Percentiles rank a stretch among this genome's conserved stretches.
Conservation (phyloP, 35 echinoderm and acorn worm species). For the Eucidaris tribuloides region DNA sequence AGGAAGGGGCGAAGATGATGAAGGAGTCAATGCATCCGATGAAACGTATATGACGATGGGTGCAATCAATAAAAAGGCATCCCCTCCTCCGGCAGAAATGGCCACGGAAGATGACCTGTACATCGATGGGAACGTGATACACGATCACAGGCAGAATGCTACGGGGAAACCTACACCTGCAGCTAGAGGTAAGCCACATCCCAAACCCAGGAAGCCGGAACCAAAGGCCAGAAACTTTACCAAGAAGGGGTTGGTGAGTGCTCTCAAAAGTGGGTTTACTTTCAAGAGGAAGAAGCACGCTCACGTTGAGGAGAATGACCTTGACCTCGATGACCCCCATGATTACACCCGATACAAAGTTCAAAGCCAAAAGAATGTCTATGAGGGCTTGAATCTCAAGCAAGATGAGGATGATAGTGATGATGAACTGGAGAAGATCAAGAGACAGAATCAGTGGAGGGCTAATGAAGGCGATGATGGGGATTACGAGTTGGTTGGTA, state of each 20-base stretch:
- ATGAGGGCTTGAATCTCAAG: neutral
- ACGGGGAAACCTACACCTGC: too few relatives aligned
- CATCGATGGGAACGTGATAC: neutral
- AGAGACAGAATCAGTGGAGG: neutral
- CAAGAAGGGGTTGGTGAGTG: neutral
- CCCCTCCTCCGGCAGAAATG: neutral
- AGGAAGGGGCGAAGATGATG: neutral
- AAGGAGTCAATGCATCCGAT: neutral
- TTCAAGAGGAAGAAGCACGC: neutral
- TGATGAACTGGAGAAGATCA: neutral
- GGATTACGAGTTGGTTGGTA: neutral
- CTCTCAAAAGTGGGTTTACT: slow-evolving; percentile 6
- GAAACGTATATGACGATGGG: slow-evolving; percentile 1
- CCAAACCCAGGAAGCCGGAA: neutral
- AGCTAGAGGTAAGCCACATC: neutral
- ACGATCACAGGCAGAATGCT: neutral
- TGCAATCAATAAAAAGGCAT: neutral
- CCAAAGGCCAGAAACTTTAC: neutral
- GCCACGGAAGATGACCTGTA: neutral
- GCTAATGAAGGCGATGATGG: neutral
- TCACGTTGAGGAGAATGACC: neutral
- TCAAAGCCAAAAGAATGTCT: slow-evolving; percentile 1
- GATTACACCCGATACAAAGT: neutral
- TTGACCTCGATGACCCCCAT: neutral
- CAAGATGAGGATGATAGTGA: neutral